Evolutionary conservation across 2,888 invertebrate genomes (phyloP), one percentile per base, ranked within the genome.

Genomic region (Mesopsocus fuscifrons): DNA sequence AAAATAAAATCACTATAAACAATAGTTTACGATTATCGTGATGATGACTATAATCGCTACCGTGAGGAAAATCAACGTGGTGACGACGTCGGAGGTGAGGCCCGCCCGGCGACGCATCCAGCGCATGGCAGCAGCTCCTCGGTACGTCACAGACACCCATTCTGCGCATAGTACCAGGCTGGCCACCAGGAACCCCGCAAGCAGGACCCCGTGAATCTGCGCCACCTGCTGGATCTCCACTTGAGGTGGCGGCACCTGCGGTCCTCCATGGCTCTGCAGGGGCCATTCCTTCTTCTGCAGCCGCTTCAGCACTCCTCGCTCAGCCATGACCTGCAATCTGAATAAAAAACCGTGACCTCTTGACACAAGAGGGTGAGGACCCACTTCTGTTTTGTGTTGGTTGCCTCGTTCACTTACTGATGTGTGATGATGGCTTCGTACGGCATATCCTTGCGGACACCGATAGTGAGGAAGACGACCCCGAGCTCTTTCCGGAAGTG

Each of bases 311-410:
- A 38, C 20, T 3, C 38, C 38, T 3, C 18, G 15, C 13, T 21
- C 21, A 18, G 17, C 38, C 38, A 38, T 38, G 4, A 38, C 21
- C n/a, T 38, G 38, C n/a, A 38, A 20, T 13, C 38, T 38, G 6
- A 16, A 38, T 3, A 15, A 38, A 38, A 5, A 38, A 38, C n/a
- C n/a, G n/a, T 30, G 9, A 30, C 30, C 9, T 11, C n/a, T 30
- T 11, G n/a, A 30, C 9, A n/a, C 9, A 30, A 9, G 30, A 11
- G 30, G 30, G 30, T 30, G 9, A 30, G n/a, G 30, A n/a, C 30
- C 30, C 9, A 30, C n/a, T 30, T 30, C n/a, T 30, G n/a, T 11
- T 30, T 30, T 30, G 9, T 11, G 30, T 11, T 30, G 30, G 30
- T n/a, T n/a, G n/a, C n/a, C n/a, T n/a, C n/a, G n/a, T n/a, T n/a